Evolutionary conservation across 2,888 invertebrate species (phyloP).

Genomic region (Apodemia hepburni): DNA sequence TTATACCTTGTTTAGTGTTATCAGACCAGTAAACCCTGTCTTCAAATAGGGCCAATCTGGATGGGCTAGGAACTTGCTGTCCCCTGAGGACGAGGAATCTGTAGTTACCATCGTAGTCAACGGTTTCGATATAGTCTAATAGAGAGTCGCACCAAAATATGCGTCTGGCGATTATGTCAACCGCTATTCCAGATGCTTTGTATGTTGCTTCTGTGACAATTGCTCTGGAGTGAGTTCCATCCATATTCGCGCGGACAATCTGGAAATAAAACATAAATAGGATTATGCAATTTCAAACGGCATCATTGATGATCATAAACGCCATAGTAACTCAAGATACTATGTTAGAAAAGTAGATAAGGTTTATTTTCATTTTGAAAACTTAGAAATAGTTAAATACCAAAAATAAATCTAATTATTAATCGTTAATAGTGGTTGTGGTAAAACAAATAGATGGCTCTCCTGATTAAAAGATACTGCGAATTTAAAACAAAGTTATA

Average conservation of each 20-base stretch:
- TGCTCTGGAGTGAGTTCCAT: conserved; percentile 90
- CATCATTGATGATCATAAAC: too few relatives aligned
- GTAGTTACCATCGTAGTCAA: conserved; percentile 94
- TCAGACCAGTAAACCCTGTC: conserved; percentile 95
- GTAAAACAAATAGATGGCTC: too few relatives aligned
- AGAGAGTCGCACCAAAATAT: conserved; percentile 98
- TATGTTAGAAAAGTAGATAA: background rate
- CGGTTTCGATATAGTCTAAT: conserved; percentile 96
- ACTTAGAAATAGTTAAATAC: background rate
- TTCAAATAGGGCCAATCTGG: conserved; percentile 91
- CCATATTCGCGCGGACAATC: conserved; percentile 94
- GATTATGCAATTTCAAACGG: background rate
- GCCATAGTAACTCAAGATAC: too few relatives aligned
- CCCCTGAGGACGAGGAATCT: conserved; percentile 90
- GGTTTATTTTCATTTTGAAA: background rate
- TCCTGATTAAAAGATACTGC: too few relatives aligned
- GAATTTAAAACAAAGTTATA: too few relatives aligned
- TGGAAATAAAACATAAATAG: conserved; percentile 35
- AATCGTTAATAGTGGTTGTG: too few relatives aligned
- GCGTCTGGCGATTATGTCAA: conserved; percentile 93
- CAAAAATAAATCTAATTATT: too few relatives aligned
- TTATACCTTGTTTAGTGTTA: conserved; percentile 92
- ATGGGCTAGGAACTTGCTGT: conserved; percentile 92
- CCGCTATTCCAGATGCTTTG: conserved; percentile 94
- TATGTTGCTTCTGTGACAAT: conserved; percentile 96